These are phyloP conservation scores for Parauchenoglanis ngamensis DNA, from an alignment of 2,797 vertebrate species.

Conservation along the genomic window DNA sequence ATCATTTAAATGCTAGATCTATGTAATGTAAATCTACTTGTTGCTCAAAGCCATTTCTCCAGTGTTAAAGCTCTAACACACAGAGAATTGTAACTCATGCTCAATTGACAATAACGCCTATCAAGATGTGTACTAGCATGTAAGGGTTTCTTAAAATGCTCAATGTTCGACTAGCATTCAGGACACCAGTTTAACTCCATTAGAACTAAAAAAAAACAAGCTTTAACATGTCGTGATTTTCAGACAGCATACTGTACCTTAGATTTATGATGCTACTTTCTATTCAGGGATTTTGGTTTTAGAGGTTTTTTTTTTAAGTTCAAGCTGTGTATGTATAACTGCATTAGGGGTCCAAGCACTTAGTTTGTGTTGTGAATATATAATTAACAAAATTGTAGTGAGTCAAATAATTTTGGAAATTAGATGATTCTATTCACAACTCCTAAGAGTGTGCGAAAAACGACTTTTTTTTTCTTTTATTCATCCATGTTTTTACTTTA, in stretches of 20 bases:
- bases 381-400: neutral
- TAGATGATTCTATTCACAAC: neutral
- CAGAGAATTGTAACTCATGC: neutral
- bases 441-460: neutral
- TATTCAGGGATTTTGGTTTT: slow-evolving; percentile 35
- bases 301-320: neutral
- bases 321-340: slow-evolving; percentile 27
- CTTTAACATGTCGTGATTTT: neutral
- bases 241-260: slow-evolving; percentile 16
- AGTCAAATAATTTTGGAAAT: neutral
- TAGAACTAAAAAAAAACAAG: neutral
- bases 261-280: slow-evolving; percentile 26
- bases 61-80: neutral
- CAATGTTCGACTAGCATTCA: neutral
- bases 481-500: neutral
- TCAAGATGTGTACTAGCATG: neutral
- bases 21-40: neutral
- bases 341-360: slow-evolving; percentile 16
- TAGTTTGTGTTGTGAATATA: neutral
- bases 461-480: neutral
- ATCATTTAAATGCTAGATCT: neutral
- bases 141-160: neutral
- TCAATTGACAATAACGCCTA: neutral
- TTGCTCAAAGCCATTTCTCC: neutral
- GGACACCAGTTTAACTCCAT: neutral